Conservation (phyloP, 2,888 invertebrate genomes). For the Saturnia japonica region DNA sequence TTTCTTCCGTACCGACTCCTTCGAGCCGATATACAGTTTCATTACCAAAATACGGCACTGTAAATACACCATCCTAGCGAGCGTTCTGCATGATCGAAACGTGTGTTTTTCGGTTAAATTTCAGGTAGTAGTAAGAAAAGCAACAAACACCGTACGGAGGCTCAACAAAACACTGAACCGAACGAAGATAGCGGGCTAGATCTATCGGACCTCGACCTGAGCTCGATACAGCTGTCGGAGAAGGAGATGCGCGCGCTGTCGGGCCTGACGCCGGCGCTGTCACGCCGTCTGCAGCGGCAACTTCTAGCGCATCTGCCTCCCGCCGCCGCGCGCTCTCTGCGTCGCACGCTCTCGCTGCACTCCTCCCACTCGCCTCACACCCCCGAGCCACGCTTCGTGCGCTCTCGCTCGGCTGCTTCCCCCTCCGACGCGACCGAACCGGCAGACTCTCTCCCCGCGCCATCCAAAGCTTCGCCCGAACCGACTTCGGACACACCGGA, state of each 20-base stretch:
- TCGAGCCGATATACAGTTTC: constrained; percentile 26
- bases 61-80: constrained; percentile 75
- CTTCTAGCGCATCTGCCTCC: constrained; percentile 86
- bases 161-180: constrained; percentile 40
- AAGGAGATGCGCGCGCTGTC: constrained; percentile 86
- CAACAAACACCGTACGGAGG: constrained; percentile 59
- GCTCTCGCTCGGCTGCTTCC: constrained; percentile 56
- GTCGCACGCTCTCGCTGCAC: constrained; percentile 84
- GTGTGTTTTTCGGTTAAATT: constrained; percentile 80
- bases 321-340: constrained; percentile 85
- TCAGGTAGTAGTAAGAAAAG: constrained; percentile 76
- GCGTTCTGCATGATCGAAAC: constrained; percentile 80
- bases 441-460: constrained; percentile 34
- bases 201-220: constrained; percentile 85
- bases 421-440: constrained; percentile 30
- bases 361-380: constrained; percentile 39
- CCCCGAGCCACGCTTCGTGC: constrained; percentile 36
- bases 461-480: constrained; percentile 39
- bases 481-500: constrained; percentile 32
- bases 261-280: constrained; percentile 86
- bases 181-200: constrained; percentile 68
- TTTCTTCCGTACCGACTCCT: constrained; percentile 24
- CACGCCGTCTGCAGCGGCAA: constrained; percentile 87
- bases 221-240: constrained; percentile 85
- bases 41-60: constrained; percentile 51